Evolutionary conservation across 2,113 vertebrate species (phyloP), one percentile per base, ranked within the genome.

Genomic region (Rhinolophus ferrumequinum): DNA sequence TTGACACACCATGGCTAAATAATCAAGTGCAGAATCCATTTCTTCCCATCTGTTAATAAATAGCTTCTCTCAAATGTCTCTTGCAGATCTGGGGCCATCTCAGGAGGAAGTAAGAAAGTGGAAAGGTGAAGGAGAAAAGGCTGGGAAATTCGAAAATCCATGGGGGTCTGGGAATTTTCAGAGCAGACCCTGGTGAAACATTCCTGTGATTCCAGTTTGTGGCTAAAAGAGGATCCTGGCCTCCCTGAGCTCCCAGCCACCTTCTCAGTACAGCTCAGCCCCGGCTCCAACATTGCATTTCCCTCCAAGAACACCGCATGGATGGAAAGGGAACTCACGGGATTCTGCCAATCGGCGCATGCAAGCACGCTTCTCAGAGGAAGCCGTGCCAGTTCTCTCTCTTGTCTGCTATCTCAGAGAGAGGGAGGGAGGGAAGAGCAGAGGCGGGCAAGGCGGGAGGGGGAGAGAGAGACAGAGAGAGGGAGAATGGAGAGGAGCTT

Each of bases 1-100:
- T 88, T 93, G 95, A 93, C 54, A 88, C 87, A 76, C 96, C 97
- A 97, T 91, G 90, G 84, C 79, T 96, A 96, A 93, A 98, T 89
- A 96, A 97, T 76, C 95, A 94, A 98, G 97, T 72, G 73, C 95
- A 98, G 97, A 73, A 89, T 97, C 96, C 94, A 87, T 96, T 93
- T 98, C 91, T 98, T 97, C 90, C 21, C 52, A 26, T 92, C 97
- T 91, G 82, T 95, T 96, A 96, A 95, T 62, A 98, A 95, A 97
- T 69, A 22, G 35, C 95, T 98, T 96, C 88, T 67, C 95, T 95
- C 94, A 94, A 83, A 96, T 83, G 93, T 94, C 97, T 88, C 85
- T 90, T 60, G 93, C 92, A 96, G 97, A 92, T 85, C 91, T 90
- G 96, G 76, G 93, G 93, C 90, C 97, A 97, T 95, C 88, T 97